Evolutionary conservation across 2,113 vertebrate genomes (phyloP).

Genomic region (Eira barbara): DNA sequence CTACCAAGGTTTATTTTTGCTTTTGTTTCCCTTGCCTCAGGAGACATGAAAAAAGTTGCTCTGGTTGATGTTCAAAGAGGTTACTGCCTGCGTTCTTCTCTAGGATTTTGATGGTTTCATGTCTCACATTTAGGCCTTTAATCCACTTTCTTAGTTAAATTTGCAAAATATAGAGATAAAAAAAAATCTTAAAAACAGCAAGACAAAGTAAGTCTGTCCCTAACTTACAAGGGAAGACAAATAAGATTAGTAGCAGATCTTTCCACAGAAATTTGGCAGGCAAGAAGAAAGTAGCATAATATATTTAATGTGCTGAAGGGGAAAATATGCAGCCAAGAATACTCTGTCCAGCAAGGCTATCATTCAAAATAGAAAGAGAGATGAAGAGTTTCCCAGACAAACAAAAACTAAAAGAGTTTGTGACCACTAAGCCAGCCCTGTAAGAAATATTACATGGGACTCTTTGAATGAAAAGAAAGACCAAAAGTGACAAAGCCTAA

Average conservation of each 20-base stretch:
- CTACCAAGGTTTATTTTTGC: neutral
- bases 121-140: neutral
- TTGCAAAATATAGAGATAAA: neutral
- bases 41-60: neutral
- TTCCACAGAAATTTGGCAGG: neutral
- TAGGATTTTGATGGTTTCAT: neutral
- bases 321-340: neutral
- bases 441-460: neutral
- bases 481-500: neutral
- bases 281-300: neutral
- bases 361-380: neutral
- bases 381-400: neutral
- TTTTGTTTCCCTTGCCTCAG: neutral
- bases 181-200: neutral
- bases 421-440: neutral
- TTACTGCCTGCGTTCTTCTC: neutral
- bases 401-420: neutral
- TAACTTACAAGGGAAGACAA: neutral
- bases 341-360: neutral
- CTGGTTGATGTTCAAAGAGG: neutral
- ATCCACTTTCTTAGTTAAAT: neutral
- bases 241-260: neutral
- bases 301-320: neutral
- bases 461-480: neutral
- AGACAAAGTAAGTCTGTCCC: neutral